Percentiles rank a stretch among this genome's conserved stretches.
phyloP scores from a whole-genome alignment of 2,113 vertebrate species.

The Passer montanus region DNA sequence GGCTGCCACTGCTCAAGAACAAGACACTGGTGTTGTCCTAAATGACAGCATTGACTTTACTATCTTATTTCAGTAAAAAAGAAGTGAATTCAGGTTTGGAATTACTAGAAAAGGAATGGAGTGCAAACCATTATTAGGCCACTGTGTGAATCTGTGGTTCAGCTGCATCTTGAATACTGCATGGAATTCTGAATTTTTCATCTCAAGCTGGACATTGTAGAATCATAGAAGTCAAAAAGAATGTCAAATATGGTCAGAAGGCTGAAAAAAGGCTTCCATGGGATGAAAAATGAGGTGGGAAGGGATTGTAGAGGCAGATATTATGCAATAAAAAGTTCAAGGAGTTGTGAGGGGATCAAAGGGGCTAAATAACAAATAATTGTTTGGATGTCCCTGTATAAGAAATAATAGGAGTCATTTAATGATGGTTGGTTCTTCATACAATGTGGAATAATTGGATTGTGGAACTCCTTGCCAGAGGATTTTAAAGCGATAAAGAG shows the following conservation, averaged over 20 bases:
- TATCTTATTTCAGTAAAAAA: not conserved
- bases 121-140: not conserved
- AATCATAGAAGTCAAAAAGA: not conserved
- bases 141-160: not conserved
- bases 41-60: not conserved
- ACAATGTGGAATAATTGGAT: not conserved
- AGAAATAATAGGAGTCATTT: not conserved
- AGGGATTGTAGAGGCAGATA: not conserved
- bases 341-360: not conserved
- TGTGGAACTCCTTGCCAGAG: not conserved
- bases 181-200: not conserved
- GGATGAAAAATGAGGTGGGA: not conserved
- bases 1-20: not conserved
- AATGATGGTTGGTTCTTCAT: not conserved
- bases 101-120: not conserved
- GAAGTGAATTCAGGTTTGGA: not conserved
- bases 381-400: not conserved
- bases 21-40: not conserved
- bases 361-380: not conserved
- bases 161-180: not conserved
- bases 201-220: not conserved
- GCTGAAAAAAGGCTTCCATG: not conserved
- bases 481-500: not conserved
- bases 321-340: not conserved
- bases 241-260: not conserved